Percentiles rank a stretch among this genome's conserved stretches.
Conservation (phyloP, 2,113 vertebrate species). For the Drymodes brunneopygia region DNA sequence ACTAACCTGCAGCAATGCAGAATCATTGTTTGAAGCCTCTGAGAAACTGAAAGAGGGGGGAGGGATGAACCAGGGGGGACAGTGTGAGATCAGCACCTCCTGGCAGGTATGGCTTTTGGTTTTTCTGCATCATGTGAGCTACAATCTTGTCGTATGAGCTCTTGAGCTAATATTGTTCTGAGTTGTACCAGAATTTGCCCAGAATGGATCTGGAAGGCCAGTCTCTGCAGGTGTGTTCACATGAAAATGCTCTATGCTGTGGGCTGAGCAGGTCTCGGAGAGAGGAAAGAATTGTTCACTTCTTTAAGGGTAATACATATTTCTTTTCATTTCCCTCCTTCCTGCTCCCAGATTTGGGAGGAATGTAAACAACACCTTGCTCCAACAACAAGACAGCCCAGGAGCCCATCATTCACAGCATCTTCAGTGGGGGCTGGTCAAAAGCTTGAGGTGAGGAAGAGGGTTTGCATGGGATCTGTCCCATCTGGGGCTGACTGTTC, state of each 20-base stretch:
- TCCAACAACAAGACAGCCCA: not conserved
- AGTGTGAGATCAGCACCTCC: not conserved
- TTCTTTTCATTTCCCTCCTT: not conserved
- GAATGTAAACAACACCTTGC: not conserved
- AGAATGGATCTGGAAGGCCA: slow-evolving; percentile 26
- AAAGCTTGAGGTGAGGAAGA: not conserved
- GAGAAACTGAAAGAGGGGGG: not conserved
- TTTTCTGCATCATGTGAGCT: slow-evolving; percentile 30
- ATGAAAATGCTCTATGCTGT: not conserved
- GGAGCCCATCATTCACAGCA: not conserved
- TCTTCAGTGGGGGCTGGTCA: not conserved
- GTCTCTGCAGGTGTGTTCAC: not conserved
- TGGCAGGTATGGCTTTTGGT: not conserved
- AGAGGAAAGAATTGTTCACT: not conserved
- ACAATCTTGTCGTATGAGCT: not conserved
- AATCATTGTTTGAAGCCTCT: not conserved
- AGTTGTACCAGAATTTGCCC: slow-evolving; percentile 26
- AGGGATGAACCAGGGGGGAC: not conserved
- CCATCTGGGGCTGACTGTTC: not conserved
- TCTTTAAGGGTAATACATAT: not conserved
- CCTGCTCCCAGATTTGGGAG: not conserved
- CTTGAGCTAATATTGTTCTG: not conserved
- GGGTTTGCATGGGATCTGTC: accelerated
- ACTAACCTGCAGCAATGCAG: not conserved
- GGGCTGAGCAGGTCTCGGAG: not conserved